Conservation (phyloP, 2,888 invertebrate genomes). For the Dasypolia templi region DNA sequence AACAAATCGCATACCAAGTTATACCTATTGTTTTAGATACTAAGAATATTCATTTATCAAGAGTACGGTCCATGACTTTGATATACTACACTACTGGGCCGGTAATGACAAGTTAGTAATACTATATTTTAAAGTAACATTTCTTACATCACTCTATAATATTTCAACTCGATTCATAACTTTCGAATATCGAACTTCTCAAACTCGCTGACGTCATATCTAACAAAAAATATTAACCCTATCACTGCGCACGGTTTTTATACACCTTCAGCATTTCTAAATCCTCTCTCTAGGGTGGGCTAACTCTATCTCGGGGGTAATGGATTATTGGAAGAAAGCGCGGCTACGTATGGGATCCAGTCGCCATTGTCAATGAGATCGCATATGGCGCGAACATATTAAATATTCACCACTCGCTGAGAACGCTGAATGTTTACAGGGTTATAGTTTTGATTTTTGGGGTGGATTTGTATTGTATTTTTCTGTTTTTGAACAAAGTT, state of each 20-base stretch:
- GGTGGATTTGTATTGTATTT: slow-evolving; percentile 32
- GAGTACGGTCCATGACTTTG: no score
- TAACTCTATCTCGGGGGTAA: slow-evolving; percentile 76
- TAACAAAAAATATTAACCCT: slow-evolving; percentile 65
- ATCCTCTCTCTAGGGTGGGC: slow-evolving; percentile 76
- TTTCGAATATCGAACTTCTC: slow-evolving; percentile 43
- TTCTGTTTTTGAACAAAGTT: not conserved
- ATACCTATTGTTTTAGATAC: no score
- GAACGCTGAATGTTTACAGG: slow-evolving; percentile 60
- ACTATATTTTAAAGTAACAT: no score
- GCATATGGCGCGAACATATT: slow-evolving; percentile 81
- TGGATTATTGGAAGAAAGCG: slow-evolving; percentile 83
- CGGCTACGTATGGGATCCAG: slow-evolving; percentile 69
- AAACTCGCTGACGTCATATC: slow-evolving; percentile 54
- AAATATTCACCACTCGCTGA: slow-evolving; percentile 81
- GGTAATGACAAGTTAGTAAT: no score
- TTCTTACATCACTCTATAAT: not conserved
- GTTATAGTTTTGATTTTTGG: slow-evolving; percentile 64
- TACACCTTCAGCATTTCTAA: slow-evolving; percentile 70
- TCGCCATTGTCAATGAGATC: slow-evolving; percentile 80
- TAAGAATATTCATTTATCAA: no score
- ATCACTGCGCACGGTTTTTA: slow-evolving; percentile 66
- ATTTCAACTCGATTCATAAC: not conserved
- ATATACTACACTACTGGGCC: no score
- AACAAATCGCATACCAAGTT: no score